These are phyloP conservation scores for Betta splendens DNA, from an alignment of 2,797 vertebrate species.

Conservation along the genomic window DNA sequence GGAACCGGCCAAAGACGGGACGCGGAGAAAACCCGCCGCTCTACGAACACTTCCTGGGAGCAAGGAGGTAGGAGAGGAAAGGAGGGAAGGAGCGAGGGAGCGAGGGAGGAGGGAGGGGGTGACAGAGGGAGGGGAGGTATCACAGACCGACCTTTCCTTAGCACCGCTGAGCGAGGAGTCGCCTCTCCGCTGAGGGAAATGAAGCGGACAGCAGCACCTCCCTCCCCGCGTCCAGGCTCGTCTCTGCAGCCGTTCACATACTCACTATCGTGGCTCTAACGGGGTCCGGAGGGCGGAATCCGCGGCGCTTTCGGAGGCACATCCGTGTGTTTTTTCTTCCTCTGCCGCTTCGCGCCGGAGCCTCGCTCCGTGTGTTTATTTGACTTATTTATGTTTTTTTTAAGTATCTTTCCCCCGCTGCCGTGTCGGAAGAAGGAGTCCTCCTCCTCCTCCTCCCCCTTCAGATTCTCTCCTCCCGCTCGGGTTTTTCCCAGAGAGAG, in stretches of 20 bases:
- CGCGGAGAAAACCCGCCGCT: no score
- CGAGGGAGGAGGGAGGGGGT: neutral
- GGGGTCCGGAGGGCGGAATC: slow-evolving; percentile 79
- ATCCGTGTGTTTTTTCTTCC: slow-evolving; percentile 72
- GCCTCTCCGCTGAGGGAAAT: slow-evolving; percentile 40
- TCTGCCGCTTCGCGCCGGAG: slow-evolving; percentile 34
- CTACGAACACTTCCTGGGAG: no score
- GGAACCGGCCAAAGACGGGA: no score
- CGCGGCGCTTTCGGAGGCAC: slow-evolving; percentile 81
- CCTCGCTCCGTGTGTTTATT: slow-evolving; percentile 8
- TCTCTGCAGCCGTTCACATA: slow-evolving; percentile 58
- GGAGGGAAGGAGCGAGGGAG: neutral
- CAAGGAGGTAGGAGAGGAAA: slow-evolving; percentile 22
- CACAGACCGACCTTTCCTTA: slow-evolving; percentile 57
- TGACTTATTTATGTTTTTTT: slow-evolving; percentile 3
- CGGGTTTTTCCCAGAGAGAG: slow-evolving; percentile 69
- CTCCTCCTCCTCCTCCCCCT: slow-evolving; percentile 54
- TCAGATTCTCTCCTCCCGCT: slow-evolving; percentile 55
- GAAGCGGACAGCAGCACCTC: slow-evolving; percentile 5
- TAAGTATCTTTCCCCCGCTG: slow-evolving; percentile 26
- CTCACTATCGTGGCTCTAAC: slow-evolving; percentile 84
- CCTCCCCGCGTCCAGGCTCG: neutral
- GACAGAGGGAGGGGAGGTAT: no score
- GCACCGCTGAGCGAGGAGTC: slow-evolving; percentile 44
- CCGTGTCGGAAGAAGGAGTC: slow-evolving; percentile 44